Conservation (phyloP, 1,140 invertebrate species). For the Goniozus legneri region DNA sequence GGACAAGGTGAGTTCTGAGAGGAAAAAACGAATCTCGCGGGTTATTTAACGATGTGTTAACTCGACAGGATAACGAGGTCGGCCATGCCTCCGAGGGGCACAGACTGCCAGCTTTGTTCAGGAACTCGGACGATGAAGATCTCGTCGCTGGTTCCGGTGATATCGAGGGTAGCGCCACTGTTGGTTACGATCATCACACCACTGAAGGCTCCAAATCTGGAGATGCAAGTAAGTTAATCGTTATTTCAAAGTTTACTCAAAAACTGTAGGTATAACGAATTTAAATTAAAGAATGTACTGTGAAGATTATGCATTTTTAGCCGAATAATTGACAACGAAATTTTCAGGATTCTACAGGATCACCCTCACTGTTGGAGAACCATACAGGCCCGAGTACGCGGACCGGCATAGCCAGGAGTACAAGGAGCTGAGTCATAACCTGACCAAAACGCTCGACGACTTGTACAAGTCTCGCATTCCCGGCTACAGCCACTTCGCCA, state of each 20-base stretch:
- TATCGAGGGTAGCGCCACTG: conserved; percentile 33
- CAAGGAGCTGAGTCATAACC: conserved; percentile 31
- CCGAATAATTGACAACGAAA: too few relatives aligned
- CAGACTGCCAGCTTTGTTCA: conserved; percentile 10
- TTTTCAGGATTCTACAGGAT: conserved; percentile 41
- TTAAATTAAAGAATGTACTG: too few relatives aligned
- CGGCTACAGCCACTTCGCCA: conserved; percentile 33
- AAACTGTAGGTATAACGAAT: too few relatives aligned
- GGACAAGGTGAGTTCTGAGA: conserved; percentile 15
- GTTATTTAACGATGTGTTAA: too few relatives aligned
- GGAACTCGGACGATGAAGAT: conserved; percentile 38
- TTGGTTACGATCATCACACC: too few relatives aligned
- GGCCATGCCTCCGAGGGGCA: conserved; percentile 16
- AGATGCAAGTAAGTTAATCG: conserved; percentile 22
- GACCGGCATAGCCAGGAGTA: conserved; percentile 38
- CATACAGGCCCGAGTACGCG: conserved; percentile 35
- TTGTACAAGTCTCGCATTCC: conserved; percentile 33
- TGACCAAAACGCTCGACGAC: conserved; percentile 37
- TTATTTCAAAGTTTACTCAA: neutral
- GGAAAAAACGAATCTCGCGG: too few relatives aligned
- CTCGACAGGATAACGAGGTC: conserved; percentile 19
- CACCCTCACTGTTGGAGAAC: conserved; percentile 41
- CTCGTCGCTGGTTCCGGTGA: conserved; percentile 35
- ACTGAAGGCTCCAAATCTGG: neutral
- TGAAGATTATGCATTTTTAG: too few relatives aligned